phyloP scores from a whole-genome alignment of 30 jellyfish, hydroid and myxozoan species.

The Hydractinia echinata region DNA sequence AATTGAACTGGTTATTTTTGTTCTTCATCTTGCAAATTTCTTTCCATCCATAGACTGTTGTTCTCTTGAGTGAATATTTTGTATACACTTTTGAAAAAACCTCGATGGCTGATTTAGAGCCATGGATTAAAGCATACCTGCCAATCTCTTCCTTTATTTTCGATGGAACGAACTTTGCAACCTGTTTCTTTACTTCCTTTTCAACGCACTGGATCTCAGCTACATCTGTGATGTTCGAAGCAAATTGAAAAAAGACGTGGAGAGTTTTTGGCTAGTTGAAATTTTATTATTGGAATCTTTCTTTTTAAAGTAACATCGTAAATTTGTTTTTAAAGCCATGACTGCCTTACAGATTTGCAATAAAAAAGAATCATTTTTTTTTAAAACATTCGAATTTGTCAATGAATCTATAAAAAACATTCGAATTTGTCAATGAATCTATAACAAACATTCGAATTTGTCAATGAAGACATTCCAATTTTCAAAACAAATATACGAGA shows the following conservation, averaged over 20 bases:
- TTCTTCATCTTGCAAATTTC: neutral
- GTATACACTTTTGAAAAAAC: neutral
- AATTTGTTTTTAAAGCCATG: constrained; percentile 14
- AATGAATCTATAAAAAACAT: neutral
- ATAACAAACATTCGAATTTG: neutral
- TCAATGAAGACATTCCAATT: constrained; percentile 5
- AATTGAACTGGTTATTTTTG: neutral
- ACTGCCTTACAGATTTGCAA: neutral
- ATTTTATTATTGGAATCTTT: neutral
- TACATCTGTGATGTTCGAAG: neutral
- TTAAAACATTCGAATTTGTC: neutral
- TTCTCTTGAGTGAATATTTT: constrained; percentile 17
- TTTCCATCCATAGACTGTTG: constrained; percentile 8
- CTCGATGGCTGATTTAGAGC: neutral
- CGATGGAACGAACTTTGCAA: neutral
- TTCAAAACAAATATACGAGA: neutral
- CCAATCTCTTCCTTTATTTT: constrained; percentile 12
- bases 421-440: neutral
- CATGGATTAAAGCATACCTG: neutral
- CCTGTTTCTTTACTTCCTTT: neutral
- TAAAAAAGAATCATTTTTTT: neutral
- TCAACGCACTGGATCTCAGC: neutral
- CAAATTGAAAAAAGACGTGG: neutral
- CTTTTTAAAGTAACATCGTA: neutral
- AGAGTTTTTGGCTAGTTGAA: neutral